Conservation (phyloP, 2,797 vertebrate species). For the Crocodylus rhombifer region DNA sequence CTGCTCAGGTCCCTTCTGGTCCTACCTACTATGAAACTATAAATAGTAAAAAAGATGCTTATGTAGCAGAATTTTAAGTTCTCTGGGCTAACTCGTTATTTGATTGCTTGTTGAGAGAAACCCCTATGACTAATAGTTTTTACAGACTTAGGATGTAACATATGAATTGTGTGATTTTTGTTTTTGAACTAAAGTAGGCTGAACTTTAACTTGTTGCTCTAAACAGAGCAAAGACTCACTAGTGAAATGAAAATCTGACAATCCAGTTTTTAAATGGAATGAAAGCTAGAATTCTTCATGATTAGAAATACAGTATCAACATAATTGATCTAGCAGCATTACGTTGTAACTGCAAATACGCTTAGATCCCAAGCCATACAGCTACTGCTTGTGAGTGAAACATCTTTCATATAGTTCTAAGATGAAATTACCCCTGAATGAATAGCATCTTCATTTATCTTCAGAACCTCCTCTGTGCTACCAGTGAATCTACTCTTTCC, state of each 20-base stretch:
- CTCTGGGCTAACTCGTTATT: slow-evolving; percentile 57
- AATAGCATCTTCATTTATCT: slow-evolving; percentile 99
- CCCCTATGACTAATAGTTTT: slow-evolving; percentile 53
- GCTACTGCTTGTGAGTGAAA: slow-evolving; percentile 80
- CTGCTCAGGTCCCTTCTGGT: no score
- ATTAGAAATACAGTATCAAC: slow-evolving; percentile 81
- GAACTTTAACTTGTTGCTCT: slow-evolving; percentile 76
- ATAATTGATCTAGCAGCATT: slow-evolving; percentile 80
- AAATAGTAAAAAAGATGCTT: slow-evolving; percentile 3
- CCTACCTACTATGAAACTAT: no score
- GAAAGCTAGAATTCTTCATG: slow-evolving; percentile 77
- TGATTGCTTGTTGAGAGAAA: slow-evolving; percentile 23
- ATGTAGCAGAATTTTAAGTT: slow-evolving; percentile 57
- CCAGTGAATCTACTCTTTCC: slow-evolving; percentile 92
- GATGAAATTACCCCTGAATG: slow-evolving; percentile 99
- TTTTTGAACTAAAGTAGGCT: slow-evolving; percentile 66
- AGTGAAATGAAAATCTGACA: slow-evolving; percentile 75
- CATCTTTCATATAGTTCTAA: slow-evolving; percentile 93
- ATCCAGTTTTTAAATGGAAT: slow-evolving; percentile 66
- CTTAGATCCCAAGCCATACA: slow-evolving; percentile 79
- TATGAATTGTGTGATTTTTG: slow-evolving; percentile 66
- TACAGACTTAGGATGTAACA: slow-evolving; percentile 49
- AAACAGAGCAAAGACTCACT: slow-evolving; percentile 67
- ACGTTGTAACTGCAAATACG: slow-evolving; percentile 77
- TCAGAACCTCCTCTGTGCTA: slow-evolving; percentile 91